Conservation (phyloP, 2,888 invertebrate genomes). For the Pristionchus fissidentatus region DNA sequence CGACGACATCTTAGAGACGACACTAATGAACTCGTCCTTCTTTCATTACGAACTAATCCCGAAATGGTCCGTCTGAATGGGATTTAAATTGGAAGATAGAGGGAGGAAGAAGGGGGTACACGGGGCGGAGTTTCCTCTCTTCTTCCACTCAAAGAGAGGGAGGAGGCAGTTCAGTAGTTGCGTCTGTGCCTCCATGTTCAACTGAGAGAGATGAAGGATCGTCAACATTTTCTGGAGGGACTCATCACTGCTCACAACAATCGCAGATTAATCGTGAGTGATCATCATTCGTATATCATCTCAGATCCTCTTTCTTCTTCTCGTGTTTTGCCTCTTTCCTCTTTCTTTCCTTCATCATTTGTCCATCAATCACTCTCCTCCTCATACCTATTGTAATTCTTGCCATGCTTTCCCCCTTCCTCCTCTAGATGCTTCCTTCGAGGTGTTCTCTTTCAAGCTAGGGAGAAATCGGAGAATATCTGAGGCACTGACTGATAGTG, state of each 20-base stretch:
- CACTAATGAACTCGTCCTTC: neutral
- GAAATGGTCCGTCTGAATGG: conserved; percentile 42
- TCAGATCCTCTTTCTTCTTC: neutral
- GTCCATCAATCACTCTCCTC: conserved; percentile 25
- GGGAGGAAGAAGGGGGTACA: conserved; percentile 8
- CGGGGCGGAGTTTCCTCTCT: conserved; percentile 28
- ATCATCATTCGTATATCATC: neutral
- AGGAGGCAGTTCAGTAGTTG: conserved; percentile 17
- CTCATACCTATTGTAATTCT: neutral
- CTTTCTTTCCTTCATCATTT: conserved; percentile 42
- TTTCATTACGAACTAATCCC: neutral
- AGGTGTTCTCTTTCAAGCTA: conserved; percentile 12
- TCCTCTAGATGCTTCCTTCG: neutral
- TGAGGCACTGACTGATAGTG: conserved; percentile 37
- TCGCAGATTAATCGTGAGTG: conserved; percentile 54
- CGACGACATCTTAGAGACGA: neutral
- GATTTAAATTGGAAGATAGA: conserved; percentile 46
- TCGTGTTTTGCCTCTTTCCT: neutral
- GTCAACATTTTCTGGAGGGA: conserved; percentile 52
- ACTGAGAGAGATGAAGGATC: conserved; percentile 19
- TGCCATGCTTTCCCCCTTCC: neutral
- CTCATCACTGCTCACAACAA: conserved; percentile 58
- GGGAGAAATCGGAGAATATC: neutral
- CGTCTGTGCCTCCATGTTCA: neutral
- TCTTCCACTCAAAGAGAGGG: conserved; percentile 19